These are phyloP conservation scores for Hyla sarda DNA, from an alignment of 2,113 vertebrate species.

Conservation along the genomic window DNA sequence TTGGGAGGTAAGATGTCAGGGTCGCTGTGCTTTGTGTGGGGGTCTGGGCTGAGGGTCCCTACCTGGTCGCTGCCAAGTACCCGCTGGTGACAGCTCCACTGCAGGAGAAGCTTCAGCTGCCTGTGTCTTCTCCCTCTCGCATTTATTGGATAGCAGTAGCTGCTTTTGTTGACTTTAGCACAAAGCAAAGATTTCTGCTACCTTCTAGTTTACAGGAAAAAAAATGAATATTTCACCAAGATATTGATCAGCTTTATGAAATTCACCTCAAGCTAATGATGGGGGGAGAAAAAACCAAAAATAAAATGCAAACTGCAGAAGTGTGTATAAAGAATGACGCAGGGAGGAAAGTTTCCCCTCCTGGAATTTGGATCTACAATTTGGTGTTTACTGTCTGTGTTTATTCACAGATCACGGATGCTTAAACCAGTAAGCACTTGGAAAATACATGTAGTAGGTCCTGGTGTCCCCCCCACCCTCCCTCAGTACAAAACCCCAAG, in stretches of 20 bases:
- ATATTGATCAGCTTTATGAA: conserved; percentile 98
- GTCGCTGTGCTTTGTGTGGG: neutral
- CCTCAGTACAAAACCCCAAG: conserved; percentile 27
- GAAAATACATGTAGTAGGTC: conserved; percentile 71
- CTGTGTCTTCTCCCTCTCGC: conserved; percentile 79
- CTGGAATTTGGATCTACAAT: conserved; percentile 85
- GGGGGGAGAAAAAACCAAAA: conserved; percentile 63
- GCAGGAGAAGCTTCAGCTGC: conserved; percentile 78
- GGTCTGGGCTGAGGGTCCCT: conserved; percentile 68
- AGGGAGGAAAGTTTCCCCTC: conserved; percentile 90
- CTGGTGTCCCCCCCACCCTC: conserved; percentile 19
- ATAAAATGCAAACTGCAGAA: conserved; percentile 80
- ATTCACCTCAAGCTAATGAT: conserved; percentile 94
- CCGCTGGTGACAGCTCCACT: conserved; percentile 71
- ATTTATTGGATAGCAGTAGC: conserved; percentile 95
- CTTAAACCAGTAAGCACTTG: conserved; percentile 78
- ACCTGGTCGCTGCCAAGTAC: conserved; percentile 79
- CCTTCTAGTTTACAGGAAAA: conserved; percentile 86
- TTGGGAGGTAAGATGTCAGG: neutral
- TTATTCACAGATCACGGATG: conserved; percentile 89
- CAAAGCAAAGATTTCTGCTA: conserved; percentile 99
- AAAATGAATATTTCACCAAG: conserved; percentile 99
- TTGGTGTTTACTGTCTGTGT: conserved; percentile 90
- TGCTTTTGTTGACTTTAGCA: conserved; percentile 99
- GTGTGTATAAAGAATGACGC: conserved; percentile 94